Percentiles rank a stretch among this genome's conserved stretches.
These are phyloP conservation scores for Drosophila subquinaria DNA, from an alignment of 2,888 invertebrate genomes.

Conservation along the genomic window DNA sequence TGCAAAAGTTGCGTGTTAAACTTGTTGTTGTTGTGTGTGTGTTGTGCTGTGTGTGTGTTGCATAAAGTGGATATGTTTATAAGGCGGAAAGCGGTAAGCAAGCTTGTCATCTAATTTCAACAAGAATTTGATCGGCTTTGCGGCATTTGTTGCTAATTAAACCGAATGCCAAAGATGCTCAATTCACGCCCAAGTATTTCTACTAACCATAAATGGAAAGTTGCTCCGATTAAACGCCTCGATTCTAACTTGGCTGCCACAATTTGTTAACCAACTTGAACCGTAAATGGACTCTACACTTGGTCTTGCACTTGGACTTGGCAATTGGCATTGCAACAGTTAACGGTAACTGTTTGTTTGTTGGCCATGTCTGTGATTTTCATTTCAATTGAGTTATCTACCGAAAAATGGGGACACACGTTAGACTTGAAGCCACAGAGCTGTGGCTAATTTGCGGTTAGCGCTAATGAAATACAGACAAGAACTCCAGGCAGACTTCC, in stretches of 20 bases:
- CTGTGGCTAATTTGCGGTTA: slow-evolving; percentile 69
- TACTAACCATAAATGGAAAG: slow-evolving; percentile 74
- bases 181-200: slow-evolving; percentile 82
- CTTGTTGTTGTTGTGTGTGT: slow-evolving; percentile 9
- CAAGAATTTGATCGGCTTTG: slow-evolving; percentile 60
- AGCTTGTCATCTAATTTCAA: slow-evolving; percentile 63
- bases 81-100: slow-evolving; percentile 45
- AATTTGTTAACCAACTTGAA: slow-evolving; percentile 62
- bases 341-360: slow-evolving; percentile 54
- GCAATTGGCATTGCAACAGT: slow-evolving; percentile 21
- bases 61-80: slow-evolving; percentile 51
- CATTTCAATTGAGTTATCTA: slow-evolving; percentile 80
- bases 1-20: slow-evolving; percentile 59
- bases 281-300: slow-evolving; percentile 57
- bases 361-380: slow-evolving; percentile 65
- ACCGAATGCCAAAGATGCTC: slow-evolving; percentile 76
- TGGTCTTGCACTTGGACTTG: slow-evolving; percentile 41
- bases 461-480: slow-evolving; percentile 69
- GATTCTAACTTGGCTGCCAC: slow-evolving; percentile 55
- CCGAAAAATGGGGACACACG: slow-evolving; percentile 54
- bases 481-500: slow-evolving; percentile 1
- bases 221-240: slow-evolving; percentile 66
- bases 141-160: slow-evolving; percentile 73
- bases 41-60: slow-evolving; percentile 24
- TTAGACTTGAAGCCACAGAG: slow-evolving; percentile 22